Evolutionary conservation across 2,888 invertebrate genomes (phyloP).

Genomic region (Tenthredo scrophulariae): DNA sequence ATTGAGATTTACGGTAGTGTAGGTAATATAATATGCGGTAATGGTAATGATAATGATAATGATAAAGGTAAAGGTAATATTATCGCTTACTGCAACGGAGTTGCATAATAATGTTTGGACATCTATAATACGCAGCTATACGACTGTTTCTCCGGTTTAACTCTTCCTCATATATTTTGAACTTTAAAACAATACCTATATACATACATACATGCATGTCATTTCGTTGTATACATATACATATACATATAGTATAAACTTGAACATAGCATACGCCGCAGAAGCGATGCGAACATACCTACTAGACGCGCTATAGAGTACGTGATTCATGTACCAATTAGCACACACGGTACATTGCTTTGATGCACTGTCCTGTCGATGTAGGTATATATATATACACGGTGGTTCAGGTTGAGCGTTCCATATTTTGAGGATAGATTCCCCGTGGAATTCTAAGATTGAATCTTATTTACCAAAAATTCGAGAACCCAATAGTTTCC

Average conservation of each 20-base stretch:
- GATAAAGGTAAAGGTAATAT: background rate
- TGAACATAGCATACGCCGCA: background rate
- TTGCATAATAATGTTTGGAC: slow-evolving; percentile 2
- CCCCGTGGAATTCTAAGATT: too few relatives aligned
- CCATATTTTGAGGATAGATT: too few relatives aligned
- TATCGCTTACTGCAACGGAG: background rate
- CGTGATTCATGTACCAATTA: slow-evolving; percentile 75
- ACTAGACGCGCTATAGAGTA: slow-evolving; percentile 59
- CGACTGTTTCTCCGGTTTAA: background rate
- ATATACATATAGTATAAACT: background rate
- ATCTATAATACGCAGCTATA: background rate
- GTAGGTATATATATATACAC: background rate
- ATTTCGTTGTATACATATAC: background rate
- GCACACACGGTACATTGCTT: slow-evolving; percentile 61
- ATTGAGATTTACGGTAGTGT: background rate
- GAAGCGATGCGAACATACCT: slow-evolving; percentile 19
- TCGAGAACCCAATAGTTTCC: too few relatives aligned
- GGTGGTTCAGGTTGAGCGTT: too few relatives aligned
- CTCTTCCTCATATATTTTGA: background rate
- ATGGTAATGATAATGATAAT: background rate
- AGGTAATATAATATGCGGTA: slow-evolving; percentile 18
- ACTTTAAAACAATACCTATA: background rate
- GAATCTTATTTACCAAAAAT: too few relatives aligned
- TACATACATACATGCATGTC: background rate
- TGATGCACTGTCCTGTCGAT: slow-evolving; percentile 33